Evolutionary conservation across 2,888 invertebrate species (phyloP).

Genomic region (Dicranocentrus wangi): DNA sequence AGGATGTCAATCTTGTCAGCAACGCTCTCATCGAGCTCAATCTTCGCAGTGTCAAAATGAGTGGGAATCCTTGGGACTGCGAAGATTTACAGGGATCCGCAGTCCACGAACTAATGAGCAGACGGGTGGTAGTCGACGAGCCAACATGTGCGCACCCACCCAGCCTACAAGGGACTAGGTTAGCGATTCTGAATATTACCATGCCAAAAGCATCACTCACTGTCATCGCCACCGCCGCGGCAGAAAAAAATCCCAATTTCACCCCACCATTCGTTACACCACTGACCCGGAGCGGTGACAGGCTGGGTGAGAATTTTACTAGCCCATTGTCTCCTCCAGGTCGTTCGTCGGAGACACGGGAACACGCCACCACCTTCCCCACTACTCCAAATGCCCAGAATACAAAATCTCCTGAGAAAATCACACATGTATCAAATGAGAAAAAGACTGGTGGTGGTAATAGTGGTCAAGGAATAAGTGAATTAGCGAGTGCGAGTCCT

Average conservation of each 20-base stretch:
- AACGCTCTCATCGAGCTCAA: constrained; percentile 80
- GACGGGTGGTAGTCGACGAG: constrained; percentile 61
- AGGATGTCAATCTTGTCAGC: constrained; percentile 78
- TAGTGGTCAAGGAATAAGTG: constrained; percentile 44
- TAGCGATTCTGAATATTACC: constrained; percentile 57
- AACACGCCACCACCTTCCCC: constrained; percentile 29
- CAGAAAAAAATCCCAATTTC: constrained; percentile 44
- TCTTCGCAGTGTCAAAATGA: constrained; percentile 80
- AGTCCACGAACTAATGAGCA: constrained; percentile 74
- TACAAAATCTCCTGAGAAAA: constrained; percentile 70
- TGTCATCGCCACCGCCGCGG: constrained; percentile 1
- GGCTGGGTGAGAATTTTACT: constrained; percentile 49
- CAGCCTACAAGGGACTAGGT: constrained; percentile 42
- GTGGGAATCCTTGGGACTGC: constrained; percentile 84
- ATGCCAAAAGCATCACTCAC: constrained; percentile 46
- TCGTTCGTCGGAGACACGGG: constrained; percentile 14
- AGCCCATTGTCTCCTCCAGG: constrained; percentile 47
- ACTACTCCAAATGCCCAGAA: constrained; percentile 61
- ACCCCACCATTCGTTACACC: constrained; percentile 50
- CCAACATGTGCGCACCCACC: constrained; percentile 64
- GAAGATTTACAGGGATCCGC: constrained; percentile 74
- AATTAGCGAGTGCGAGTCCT: constrained; percentile 16
- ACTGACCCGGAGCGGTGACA: constrained; percentile 56
- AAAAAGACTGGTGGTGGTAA: constrained; percentile 33
- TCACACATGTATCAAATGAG: constrained; percentile 61